A percentile compares a stretch with the other conserved stretches of the same genome.
Conservation (phyloP, 2,797 vertebrate genomes). For the Acipenser transmontanus region DNA sequence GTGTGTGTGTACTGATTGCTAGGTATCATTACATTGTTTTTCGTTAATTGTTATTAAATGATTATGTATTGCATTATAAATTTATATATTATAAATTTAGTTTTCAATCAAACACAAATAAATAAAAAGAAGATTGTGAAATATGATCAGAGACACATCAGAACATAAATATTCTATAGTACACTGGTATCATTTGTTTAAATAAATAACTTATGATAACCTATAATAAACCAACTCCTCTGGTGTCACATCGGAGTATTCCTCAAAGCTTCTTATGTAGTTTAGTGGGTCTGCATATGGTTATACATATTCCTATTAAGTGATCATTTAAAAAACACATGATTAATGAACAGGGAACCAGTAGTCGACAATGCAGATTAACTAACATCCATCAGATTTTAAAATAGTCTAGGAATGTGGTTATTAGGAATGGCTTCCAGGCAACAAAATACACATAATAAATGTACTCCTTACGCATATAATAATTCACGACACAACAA, state of each 20-base stretch:
- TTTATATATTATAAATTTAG: too few species aligned
- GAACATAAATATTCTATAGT: too few species aligned
- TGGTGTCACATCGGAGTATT: slow-evolving; percentile 7
- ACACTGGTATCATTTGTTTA: too few species aligned
- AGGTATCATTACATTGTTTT: too few species aligned
- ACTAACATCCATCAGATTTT: slow-evolving; percentile 49
- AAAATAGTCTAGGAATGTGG: slow-evolving; percentile 29
- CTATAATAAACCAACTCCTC: not conserved
- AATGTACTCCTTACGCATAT: slow-evolving; percentile 46
- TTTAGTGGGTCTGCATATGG: slow-evolving; percentile 36
- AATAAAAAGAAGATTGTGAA: too few species aligned
- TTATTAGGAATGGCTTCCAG: slow-evolving; percentile 42
- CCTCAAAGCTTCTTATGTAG: slow-evolving; percentile 37
- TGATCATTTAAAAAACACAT: slow-evolving; percentile 43
- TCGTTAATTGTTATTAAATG: too few species aligned
- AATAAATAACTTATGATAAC: too few species aligned
- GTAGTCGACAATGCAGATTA: slow-evolving; percentile 51
- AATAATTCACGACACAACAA: slow-evolving; percentile 56
- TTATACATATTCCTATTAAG: slow-evolving; percentile 54
- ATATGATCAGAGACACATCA: too few species aligned
- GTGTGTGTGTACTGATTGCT: too few species aligned
- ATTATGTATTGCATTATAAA: too few species aligned
- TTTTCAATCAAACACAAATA: too few species aligned
- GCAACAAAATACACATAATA: slow-evolving; percentile 52
- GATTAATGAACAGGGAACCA: slow-evolving; percentile 48